These are phyloP conservation scores for Eumacrocentrus americanus DNA, from an alignment of 2,888 invertebrate species.

Conservation along the genomic window DNA sequence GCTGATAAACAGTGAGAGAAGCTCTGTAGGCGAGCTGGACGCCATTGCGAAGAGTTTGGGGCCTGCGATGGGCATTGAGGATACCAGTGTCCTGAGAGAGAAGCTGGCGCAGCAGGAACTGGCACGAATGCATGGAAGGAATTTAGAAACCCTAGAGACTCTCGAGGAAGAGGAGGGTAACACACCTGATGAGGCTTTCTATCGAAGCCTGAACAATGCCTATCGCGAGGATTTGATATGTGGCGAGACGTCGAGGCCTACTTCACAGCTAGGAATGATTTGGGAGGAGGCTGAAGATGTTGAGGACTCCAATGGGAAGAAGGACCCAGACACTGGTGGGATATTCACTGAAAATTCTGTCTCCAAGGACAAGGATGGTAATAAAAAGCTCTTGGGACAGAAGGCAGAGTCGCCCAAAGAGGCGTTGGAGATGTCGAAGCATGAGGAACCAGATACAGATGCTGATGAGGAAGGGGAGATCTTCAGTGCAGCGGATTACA, in stretches of 20 bases:
- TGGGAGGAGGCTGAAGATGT: conserved; percentile 84
- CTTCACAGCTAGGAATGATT: conserved; percentile 82
- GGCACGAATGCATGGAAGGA: conserved; percentile 53
- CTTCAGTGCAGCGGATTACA: conserved; percentile 78
- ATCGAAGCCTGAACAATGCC: conserved; percentile 85
- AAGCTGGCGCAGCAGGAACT: conserved; percentile 56
- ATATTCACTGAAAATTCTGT: conserved; percentile 37
- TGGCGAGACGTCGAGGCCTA: conserved; percentile 67
- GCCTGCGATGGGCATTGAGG: conserved; percentile 54
- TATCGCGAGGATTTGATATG: conserved; percentile 80
- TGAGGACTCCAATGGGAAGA: conserved; percentile 65
- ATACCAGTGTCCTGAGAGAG: conserved; percentile 52
- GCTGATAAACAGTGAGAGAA: conserved; percentile 43
- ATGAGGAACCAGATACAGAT: conserved; percentile 48
- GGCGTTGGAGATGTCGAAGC: conserved; percentile 40
- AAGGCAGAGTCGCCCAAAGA: conserved; percentile 28
- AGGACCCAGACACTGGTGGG: conserved; percentile 39
- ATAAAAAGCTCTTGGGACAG: conserved; percentile 35
- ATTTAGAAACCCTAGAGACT: conserved; percentile 54
- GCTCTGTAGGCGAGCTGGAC: conserved; percentile 54
- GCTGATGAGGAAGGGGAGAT: conserved; percentile 69
- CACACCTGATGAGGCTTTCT: conserved; percentile 83
- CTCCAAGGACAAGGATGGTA: conserved; percentile 44
- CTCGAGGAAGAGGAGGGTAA: conserved; percentile 63
- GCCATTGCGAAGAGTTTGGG: conserved; percentile 57